phyloP scores from a whole-genome alignment of 1,140 invertebrate species.

The Bombus pascuorum region DNA sequence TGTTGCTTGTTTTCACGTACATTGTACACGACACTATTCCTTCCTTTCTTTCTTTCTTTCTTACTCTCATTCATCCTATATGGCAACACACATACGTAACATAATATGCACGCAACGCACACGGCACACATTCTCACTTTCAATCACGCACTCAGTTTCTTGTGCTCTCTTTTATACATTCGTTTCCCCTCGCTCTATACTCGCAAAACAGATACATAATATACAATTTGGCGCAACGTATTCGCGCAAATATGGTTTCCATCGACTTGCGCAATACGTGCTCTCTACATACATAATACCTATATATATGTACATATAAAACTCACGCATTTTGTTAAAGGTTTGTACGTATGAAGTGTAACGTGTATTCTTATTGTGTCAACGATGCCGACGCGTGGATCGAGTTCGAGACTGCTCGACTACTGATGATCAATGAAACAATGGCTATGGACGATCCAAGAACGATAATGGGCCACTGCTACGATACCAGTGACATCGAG shows the following conservation, averaged over 20 bases:
- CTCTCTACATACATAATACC: constrained; percentile 57
- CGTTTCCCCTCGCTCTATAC: background rate
- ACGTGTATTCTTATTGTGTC: constrained; percentile 31
- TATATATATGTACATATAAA: constrained; percentile 65
- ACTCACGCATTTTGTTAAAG: constrained; percentile 58
- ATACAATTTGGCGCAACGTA: constrained; percentile 57
- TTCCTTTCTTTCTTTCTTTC: background rate
- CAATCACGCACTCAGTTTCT: background rate
- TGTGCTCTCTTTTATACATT: background rate
- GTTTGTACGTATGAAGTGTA: constrained; percentile 58
- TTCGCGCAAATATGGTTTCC: constrained; percentile 18
- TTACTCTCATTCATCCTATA: background rate
- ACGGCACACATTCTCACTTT: background rate
- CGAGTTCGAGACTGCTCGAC: constrained; percentile 1
- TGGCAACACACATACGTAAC: background rate
- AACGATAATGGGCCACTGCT: constrained; percentile 3
- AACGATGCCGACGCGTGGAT: constrained; percentile 14
- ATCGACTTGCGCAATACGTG: constrained; percentile 17
- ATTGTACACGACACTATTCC: background rate
- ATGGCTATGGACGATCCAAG: constrained; percentile 23
- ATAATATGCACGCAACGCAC: background rate
- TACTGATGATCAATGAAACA: constrained; percentile 20
- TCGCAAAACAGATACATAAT: constrained; percentile 48
- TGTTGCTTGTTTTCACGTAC: constrained; percentile 33
- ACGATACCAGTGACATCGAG: background rate